Evolutionary conservation across 2,888 invertebrate genomes (phyloP), one percentile per base, ranked within the genome.

Genomic region (Anaspis maculata): DNA sequence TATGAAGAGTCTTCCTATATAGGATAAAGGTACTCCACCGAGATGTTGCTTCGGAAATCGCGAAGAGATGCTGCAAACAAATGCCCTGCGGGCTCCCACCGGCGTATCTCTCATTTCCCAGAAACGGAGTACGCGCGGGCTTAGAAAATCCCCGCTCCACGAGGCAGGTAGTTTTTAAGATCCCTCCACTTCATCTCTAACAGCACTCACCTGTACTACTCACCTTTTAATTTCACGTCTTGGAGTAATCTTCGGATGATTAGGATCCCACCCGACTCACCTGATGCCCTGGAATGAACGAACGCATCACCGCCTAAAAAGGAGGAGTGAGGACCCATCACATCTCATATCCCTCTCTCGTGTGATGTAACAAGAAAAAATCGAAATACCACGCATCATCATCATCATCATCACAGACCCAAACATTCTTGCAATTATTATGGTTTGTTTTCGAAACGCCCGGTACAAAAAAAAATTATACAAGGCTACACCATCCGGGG

Each of bases 151-250:
- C 37, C 40, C 34, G 35, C 39, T 33, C 35, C 27, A 35, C 15
- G 30, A 24, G 32, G 27, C 44, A 44, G 44, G 44, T 44, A 44
- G 44, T 44, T 44, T 44, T 28, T 32, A 37, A 32, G 29, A 32
- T 34, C 36, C 15, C 36, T 34, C 32, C 19, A 37, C 27, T 35
- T 34, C 15, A 13, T 26, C 15, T 26, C 23, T 23, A 30, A 32
- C 32, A n/a, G n/a, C n/a, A n/a, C n/a, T n/a, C n/a, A 41, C 39
- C 37, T 44, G 44, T 28, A 39, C 39, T 41, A 37, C 31, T 44
- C 42, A 37, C 34, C 27, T 37, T 39, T 44, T 37, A 44, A 32
- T 40, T 34, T 30, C 21, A 32, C 25, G 30, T 36, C 37, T 30
- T 27, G 30, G 11, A 34, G 26, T 30, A 36, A 33, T 33, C 35